Evolutionary conservation across 2,113 vertebrate species (phyloP), one percentile per base, ranked within the genome.

Genomic region (Mesembrinibis cayennensis): DNA sequence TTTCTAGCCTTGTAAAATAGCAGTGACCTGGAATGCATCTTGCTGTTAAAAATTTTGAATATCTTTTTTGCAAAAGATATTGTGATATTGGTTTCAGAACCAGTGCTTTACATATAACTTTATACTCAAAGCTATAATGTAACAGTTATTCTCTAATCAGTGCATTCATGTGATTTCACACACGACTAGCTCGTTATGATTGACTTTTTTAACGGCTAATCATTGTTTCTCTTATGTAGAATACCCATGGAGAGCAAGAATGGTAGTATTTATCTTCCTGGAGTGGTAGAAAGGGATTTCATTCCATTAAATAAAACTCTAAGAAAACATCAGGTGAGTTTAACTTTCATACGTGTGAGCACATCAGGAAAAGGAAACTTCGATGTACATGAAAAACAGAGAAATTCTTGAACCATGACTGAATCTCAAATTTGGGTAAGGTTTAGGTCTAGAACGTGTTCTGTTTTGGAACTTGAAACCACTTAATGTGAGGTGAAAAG

Each of bases 131-230:
- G 14, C 11, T 49, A 71, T 22, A 82, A 73, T 34, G 23, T 16
- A 55, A 32, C 10, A 15, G 11, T 66, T 82, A 27, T 55, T 89
- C 25, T 70, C 17, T 16, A 42, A 18, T 50, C 53, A 58, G 17
- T 34, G 4, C 1, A 3, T 69, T 92, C 11, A 47, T 70, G 21
- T 47, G 30, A 79, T 90, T 82, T 87, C 29, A 74, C 22, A 58
- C 4, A 15, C 1, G 3, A 29, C 11, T 56, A 40, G 2, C 1
- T 18, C 16, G 1, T 58, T 82, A 20, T 82, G 13, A n/a, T 25
- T 85, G 21, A 40, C 11, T 89, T 76, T 56, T 78, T 55, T 1
- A 86, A 40, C 30, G 19, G 22, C 3, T 66, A 34, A 38, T 65
- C 5, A 17, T 38, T 32, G 14, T 36, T 90, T 87, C 16, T 53